These are phyloP conservation scores for Cryptus armator DNA, from an alignment of 2,888 invertebrate genomes.

Conservation along the genomic window DNA sequence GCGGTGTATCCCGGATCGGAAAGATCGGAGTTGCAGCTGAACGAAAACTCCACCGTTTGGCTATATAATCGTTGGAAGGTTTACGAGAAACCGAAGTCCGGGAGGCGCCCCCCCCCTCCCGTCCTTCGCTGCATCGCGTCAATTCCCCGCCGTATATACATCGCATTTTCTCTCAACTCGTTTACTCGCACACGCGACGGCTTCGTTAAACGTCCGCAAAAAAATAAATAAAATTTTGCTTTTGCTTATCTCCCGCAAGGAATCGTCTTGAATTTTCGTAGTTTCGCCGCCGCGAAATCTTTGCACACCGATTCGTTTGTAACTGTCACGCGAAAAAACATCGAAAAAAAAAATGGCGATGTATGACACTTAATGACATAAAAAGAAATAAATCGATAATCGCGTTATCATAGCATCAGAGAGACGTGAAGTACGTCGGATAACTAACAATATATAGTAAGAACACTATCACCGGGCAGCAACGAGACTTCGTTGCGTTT, in stretches of 20 bases:
- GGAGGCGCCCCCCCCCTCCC: neutral
- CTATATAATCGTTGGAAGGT: conserved; percentile 27
- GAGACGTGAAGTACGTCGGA: neutral
- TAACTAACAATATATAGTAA: neutral
- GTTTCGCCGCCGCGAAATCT: neutral
- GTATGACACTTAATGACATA: neutral
- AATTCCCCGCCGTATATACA: neutral
- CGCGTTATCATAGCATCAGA: neutral
- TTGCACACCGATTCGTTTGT: neutral
- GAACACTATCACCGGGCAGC: conserved; percentile 40
- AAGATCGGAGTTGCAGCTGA: conserved; percentile 28
- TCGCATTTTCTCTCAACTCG: conserved; percentile 2
- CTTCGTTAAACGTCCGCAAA: conserved; percentile 62
- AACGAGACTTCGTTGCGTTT: conserved; percentile 42
- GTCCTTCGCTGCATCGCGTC: neutral
- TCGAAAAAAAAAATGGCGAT: neutral
- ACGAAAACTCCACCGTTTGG: neutral
- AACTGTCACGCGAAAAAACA: neutral
- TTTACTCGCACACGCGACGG: neutral
- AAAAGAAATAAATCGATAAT: neutral
- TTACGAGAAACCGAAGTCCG: conserved; percentile 30
- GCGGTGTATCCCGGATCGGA: neutral
- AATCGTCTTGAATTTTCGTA: no score
- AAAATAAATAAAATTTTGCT: conserved; percentile 58
- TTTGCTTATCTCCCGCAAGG: no score